These are phyloP conservation scores for Lepidothrix coronata DNA, from an alignment of 2,113 vertebrate species.

Conservation along the genomic window DNA sequence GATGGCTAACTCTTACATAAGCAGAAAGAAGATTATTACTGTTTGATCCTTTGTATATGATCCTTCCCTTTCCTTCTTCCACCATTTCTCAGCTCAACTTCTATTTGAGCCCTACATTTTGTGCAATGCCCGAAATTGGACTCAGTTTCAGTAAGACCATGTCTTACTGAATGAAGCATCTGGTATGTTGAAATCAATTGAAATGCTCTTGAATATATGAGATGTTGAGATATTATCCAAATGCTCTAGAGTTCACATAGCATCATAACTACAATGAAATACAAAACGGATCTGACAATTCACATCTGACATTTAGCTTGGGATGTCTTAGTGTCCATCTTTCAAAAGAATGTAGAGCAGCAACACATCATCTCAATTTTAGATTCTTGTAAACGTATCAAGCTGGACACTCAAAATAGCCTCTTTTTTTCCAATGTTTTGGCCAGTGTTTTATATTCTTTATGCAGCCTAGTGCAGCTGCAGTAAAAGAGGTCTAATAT, in stretches of 20 bases:
- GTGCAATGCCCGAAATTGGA: not conserved
- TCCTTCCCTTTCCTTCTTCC: not conserved
- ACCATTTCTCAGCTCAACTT: not conserved
- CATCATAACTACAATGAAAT: not conserved
- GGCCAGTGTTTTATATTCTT: slow-evolving; percentile 3
- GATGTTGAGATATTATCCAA: not conserved
- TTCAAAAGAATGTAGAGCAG: not conserved
- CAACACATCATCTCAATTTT: not conserved
- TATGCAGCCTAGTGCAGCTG: slow-evolving; percentile 42
- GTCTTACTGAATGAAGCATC: not conserved
- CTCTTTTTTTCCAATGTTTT: not conserved
- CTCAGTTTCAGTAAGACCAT: not conserved
- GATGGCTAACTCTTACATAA: not conserved
- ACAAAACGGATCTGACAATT: not conserved
- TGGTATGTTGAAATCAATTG: not conserved
- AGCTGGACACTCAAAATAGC: slow-evolving; percentile 7
- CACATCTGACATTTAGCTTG: not conserved
- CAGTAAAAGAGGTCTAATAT: slow-evolving; percentile 28
- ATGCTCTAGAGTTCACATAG: not conserved
- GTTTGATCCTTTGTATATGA: not conserved
- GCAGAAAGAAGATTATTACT: not conserved
- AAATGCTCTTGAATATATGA: not conserved
- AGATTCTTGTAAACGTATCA: not conserved
- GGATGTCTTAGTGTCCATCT: not conserved
- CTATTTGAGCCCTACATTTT: not conserved